A percentile compares a stretch with the other conserved stretches of the same genome.
Conservation (phyloP, 1,140 invertebrate species). For the Temnothorax nylanderi region DNA sequence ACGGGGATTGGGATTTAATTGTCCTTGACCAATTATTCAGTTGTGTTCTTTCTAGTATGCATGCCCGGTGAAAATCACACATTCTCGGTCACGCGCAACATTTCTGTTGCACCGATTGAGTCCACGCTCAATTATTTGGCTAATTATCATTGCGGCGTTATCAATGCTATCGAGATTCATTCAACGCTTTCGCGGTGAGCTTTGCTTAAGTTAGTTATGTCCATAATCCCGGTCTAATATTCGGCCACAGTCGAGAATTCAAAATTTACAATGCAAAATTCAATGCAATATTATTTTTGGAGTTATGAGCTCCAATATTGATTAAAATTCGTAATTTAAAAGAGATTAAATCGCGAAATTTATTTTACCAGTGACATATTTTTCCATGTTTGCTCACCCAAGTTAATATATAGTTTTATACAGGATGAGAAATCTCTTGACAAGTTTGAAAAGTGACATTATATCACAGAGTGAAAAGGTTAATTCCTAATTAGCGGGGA, state of each 20-base stretch:
- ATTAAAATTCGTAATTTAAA: background rate
- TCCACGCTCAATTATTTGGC: constrained; percentile 22
- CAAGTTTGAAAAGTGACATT: background rate
- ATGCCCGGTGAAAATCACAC: background rate
- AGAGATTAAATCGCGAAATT: background rate
- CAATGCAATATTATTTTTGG: background rate
- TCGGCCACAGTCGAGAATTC: background rate
- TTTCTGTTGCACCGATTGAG: background rate
- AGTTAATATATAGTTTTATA: background rate
- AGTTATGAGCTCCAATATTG: background rate
- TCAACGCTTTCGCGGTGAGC: background rate
- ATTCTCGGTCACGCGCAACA: background rate
- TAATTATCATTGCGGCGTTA: constrained; percentile 21
- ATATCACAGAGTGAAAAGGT: background rate
- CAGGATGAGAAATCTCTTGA: background rate
- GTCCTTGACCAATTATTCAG: constrained; percentile 49
- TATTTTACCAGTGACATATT: background rate
- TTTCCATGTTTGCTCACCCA: background rate
- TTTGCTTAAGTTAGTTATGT: background rate
- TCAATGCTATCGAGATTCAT: constrained; percentile 26
- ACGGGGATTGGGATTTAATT: constrained; percentile 25
- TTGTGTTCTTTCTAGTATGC: constrained; percentile 24
- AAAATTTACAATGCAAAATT: constrained; percentile 1
- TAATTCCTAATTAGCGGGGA: background rate
- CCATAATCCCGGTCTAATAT: background rate